These are phyloP conservation scores for Diplolepis rosae DNA, from an alignment of 2,888 invertebrate genomes.

Conservation along the genomic window DNA sequence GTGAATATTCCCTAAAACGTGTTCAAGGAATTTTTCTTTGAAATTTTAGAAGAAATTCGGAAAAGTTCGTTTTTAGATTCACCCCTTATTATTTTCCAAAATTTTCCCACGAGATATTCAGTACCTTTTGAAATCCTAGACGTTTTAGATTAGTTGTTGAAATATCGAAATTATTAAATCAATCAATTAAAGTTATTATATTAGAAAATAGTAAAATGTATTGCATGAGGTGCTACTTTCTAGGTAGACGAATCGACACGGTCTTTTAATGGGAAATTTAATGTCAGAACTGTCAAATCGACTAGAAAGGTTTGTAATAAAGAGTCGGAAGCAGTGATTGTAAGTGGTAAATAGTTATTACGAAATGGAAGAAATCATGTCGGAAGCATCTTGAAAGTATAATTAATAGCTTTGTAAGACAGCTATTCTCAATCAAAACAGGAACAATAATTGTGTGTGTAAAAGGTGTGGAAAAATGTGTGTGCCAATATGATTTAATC, in stretches of 20 bases:
- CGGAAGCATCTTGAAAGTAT: conserved; percentile 27
- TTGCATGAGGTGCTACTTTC: not conserved
- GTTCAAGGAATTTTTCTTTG: too few species aligned
- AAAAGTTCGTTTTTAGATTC: too few species aligned
- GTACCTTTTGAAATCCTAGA: too few species aligned
- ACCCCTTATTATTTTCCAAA: too few species aligned
- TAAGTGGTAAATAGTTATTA: conserved; percentile 20
- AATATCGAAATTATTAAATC: too few species aligned
- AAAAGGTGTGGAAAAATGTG: not conserved
- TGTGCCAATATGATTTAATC: not conserved
- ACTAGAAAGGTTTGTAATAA: conserved; percentile 1
- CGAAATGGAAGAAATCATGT: conserved; percentile 22
- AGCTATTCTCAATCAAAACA: not conserved
- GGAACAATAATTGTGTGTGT: not conserved
- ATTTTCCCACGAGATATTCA: too few species aligned
- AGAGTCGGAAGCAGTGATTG: conserved; percentile 15
- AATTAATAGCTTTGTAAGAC: conserved; percentile 19
- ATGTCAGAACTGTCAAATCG: conserved; percentile 7
- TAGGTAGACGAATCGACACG: not conserved
- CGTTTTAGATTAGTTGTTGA: too few species aligned
- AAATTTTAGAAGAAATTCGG: too few species aligned
- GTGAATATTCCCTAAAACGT: too few species aligned
- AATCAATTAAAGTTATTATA: too few species aligned
- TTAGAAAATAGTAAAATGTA: not conserved
- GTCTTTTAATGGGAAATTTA: not conserved